Conservation (phyloP, 2,113 vertebrate species). For the Grammomys dolichurus region DNA sequence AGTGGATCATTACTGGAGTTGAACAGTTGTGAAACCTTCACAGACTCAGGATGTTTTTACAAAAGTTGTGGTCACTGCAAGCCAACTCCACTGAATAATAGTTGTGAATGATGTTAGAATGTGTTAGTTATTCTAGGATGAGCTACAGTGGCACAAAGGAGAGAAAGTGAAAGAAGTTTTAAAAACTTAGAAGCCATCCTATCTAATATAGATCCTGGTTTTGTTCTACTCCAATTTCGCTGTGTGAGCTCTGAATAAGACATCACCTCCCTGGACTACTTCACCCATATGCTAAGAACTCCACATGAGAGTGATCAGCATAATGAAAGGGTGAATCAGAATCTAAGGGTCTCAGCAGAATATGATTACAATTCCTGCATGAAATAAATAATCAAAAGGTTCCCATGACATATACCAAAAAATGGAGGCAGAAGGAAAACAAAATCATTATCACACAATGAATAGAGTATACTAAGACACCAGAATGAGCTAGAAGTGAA, state of each 20-base stretch:
- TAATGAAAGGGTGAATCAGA: neutral
- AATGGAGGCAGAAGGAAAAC: neutral
- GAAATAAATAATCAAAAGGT: neutral
- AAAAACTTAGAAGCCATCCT: neutral
- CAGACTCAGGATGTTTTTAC: neutral
- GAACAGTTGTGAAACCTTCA: neutral
- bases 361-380: constrained; percentile 13
- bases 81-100: neutral
- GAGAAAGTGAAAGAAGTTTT: neutral
- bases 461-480: constrained; percentile 47
- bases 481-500: constrained; percentile 34
- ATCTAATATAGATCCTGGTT: neutral
- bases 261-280: neutral
- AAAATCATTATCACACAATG: constrained; percentile 13
- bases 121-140: neutral
- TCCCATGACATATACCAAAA: neutral
- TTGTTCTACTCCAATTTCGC: neutral
- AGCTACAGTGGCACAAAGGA: neutral
- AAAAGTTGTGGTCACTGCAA: neutral
- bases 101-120: neutral
- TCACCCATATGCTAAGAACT: neutral
- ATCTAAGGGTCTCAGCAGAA: neutral
- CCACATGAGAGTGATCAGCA: neutral
- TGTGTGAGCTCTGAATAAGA: neutral
- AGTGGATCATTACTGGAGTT: neutral